Percentiles rank a stretch among this genome's conserved stretches.
Evolutionary conservation across 2,888 invertebrate genomes (phyloP).

Genomic region (Noctua janthe): DNA sequence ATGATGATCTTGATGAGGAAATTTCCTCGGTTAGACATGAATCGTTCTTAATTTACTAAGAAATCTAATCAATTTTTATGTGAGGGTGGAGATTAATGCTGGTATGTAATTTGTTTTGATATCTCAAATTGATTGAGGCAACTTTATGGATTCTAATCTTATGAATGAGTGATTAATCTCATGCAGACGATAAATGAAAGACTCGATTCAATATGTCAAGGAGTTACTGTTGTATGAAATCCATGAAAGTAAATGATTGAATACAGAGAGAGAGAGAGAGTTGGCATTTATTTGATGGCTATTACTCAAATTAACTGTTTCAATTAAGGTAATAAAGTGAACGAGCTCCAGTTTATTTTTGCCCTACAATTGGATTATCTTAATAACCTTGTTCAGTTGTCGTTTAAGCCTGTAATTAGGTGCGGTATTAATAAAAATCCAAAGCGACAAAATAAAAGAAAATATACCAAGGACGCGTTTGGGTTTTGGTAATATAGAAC

Average conservation of each 20-base stretch:
- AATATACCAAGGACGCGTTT: conserved; percentile 56
- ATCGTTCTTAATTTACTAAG: conserved; percentile 12
- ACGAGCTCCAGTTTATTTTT: conserved; percentile 10
- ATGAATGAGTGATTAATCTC: not conserved
- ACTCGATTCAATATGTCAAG: not conserved
- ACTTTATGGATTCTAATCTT: not conserved
- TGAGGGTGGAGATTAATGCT: conserved; percentile 1
- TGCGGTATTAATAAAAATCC: conserved; percentile 44
- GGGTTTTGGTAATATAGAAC: conserved; percentile 58
- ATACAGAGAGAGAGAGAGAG: not conserved
- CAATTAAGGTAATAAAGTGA: conserved; percentile 20
- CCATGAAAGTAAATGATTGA: conserved; percentile 1
- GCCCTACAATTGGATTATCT: conserved; percentile 37
- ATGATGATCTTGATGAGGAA: conserved; percentile 39
- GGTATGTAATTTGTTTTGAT: not conserved
- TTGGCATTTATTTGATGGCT: conserved; percentile 21
- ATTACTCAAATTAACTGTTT: conserved; percentile 19
- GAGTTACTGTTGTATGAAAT: conserved; percentile 4
- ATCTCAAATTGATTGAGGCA: not conserved
- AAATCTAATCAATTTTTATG: conserved; percentile 9
- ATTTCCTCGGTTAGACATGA: conserved; percentile 26
- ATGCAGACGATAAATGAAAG: not conserved
- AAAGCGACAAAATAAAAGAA: conserved; percentile 40
- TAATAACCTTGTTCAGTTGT: conserved; percentile 39
- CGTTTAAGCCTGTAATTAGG: conserved; percentile 47